A percentile compares a stretch with the other conserved stretches of the same genome.
These are phyloP conservation scores for Apolygus lucorum DNA, from an alignment of 1,140 invertebrate genomes.

Conservation along the genomic window DNA sequence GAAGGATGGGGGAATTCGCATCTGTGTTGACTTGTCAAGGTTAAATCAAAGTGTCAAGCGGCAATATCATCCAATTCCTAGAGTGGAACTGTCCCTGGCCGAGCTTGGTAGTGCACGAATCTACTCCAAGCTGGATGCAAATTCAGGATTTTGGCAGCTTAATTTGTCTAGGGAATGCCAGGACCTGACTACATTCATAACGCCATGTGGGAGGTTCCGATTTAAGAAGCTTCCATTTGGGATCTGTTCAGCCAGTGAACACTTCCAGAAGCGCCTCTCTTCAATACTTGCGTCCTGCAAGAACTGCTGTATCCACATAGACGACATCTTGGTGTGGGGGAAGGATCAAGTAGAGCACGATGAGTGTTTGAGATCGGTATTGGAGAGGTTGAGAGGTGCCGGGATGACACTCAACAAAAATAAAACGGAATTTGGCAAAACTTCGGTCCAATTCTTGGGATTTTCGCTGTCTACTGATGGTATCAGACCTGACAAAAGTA, in stretches of 20 bases:
- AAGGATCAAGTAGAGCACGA: slow-evolving; percentile 28
- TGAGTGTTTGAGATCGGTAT: slow-evolving; percentile 31
- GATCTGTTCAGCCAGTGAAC: neutral
- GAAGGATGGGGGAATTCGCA: slow-evolving; percentile 25
- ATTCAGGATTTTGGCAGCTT: slow-evolving; percentile 41
- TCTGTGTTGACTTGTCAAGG: slow-evolving; percentile 37
- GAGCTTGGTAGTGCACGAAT: slow-evolving; percentile 24
- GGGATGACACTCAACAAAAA: slow-evolving; percentile 28
- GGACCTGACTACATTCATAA: slow-evolving; percentile 40
- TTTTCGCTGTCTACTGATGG: slow-evolving; percentile 36
- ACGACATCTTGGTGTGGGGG: slow-evolving; percentile 36
- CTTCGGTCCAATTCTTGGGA: slow-evolving; percentile 37
- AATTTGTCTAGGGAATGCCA: slow-evolving; percentile 37
- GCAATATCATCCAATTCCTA: slow-evolving; percentile 28
- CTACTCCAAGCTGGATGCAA: slow-evolving; percentile 31
- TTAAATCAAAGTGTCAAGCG: slow-evolving; percentile 36
- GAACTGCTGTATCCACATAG: slow-evolving; percentile 4
- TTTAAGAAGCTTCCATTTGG: slow-evolving; percentile 20
- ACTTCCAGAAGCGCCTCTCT: neutral
- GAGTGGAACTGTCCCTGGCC: slow-evolving; percentile 26
- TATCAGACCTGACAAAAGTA: slow-evolving; percentile 35
- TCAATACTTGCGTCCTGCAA: neutral
- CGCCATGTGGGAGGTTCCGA: slow-evolving; percentile 40
- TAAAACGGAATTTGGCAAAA: slow-evolving; percentile 34
- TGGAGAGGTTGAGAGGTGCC: slow-evolving; percentile 24